These are phyloP conservation scores for Pelecanoides urinatrix DNA, from an alignment of 2,113 vertebrate species.

Conservation along the genomic window DNA sequence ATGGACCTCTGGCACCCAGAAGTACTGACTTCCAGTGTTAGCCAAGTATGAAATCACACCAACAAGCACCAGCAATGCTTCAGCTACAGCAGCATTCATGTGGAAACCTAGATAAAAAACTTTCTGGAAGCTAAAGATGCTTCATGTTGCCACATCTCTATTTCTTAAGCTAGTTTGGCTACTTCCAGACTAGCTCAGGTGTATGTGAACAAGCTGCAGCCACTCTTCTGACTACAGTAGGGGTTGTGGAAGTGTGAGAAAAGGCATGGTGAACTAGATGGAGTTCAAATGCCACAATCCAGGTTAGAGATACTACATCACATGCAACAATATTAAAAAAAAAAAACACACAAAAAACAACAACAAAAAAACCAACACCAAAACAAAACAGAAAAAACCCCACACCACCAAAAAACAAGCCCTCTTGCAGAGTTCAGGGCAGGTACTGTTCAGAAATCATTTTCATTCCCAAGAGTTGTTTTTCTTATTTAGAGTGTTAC, in stretches of 20 bases:
- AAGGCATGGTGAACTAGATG: neutral
- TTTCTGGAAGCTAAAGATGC: neutral
- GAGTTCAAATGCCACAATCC: neutral
- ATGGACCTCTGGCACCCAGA: neutral
- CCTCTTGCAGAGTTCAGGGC: neutral
- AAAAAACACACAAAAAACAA: too few species aligned
- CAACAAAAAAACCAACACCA: too few species aligned
- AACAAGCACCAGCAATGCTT: neutral
- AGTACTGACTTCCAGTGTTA: neutral
- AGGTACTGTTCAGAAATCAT: neutral
- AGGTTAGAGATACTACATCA: neutral
- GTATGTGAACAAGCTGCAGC: neutral
- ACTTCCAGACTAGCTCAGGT: neutral
- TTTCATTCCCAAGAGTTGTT: neutral
- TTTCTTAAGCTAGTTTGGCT: neutral
- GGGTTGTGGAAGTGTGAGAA: neutral
- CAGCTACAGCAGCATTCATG: neutral
- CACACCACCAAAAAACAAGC: neutral
- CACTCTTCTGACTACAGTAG: neutral
- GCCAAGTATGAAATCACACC: neutral
- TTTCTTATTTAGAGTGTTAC: neutral
- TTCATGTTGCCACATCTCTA: neutral
- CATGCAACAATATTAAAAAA: neutral
- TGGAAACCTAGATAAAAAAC: neutral
- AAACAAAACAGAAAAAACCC: neutral